Evolutionary conservation across 2,888 invertebrate species (phyloP), one percentile per base, ranked within the genome.

Genomic region (Colostygia pectinataria): DNA sequence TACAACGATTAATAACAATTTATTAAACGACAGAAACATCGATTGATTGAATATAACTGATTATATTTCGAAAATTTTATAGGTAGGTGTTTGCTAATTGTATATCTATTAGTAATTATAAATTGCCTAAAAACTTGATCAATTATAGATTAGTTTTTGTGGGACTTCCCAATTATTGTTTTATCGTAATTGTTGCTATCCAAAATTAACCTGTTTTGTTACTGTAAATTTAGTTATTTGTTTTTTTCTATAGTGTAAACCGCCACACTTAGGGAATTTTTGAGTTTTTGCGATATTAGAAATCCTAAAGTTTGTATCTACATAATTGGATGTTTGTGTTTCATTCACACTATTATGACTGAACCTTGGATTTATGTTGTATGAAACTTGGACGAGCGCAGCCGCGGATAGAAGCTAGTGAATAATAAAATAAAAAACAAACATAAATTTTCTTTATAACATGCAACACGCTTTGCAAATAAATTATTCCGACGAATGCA

Each of bases 1-100:
- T 27, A 44, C 39, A 51, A 15, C 42, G 32, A 46, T 43, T 41
- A 47, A n/a, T n/a, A n/a, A n/a, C n/a, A n/a, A 47, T 44, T 48
- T 32, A 49, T 20, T 9, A 31, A 43, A 39, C 29, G 37, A 40
- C 44, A 44, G 28, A 28, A 18, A 47, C 27, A 48, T 47, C 34
- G 25, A 34, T 28, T 33, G 40, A 49, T 50, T 44, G 9, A 28
- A 24, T 31, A 37, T 44, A 38, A 10, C 20, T 20, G 20, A 20
- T 20, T 20, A 20, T 20, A 20, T 32, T 33, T 39, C n/a, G 13
- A 39, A 45, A 33, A 14, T 33, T 39, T 37, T 13, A 31, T 45
- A 18, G 32, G 9, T 45, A 18, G 32, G 9, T 32, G 20, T 46
- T 39, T 33, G 33, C 33, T 32, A 34, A 40, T 32, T 38, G 32